Evolutionary conservation across 2,113 vertebrate genomes (phyloP).

Genomic region (Pygoscelis antarcticus): DNA sequence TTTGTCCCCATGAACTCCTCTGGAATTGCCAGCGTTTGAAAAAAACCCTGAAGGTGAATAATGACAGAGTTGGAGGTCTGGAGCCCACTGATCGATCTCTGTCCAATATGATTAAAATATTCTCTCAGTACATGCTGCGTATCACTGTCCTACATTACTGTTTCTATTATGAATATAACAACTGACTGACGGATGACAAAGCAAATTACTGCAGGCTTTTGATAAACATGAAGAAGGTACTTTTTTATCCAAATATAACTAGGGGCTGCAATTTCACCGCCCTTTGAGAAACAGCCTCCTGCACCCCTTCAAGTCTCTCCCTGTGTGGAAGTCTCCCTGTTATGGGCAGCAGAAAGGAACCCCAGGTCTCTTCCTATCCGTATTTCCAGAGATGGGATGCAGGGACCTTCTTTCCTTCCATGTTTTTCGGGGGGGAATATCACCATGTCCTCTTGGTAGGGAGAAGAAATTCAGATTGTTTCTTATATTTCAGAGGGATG

Average conservation of each 20-base stretch:
- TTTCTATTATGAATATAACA: neutral
- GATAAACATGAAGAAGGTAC: neutral
- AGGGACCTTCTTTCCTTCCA: neutral
- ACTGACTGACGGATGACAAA: neutral
- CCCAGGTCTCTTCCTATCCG: neutral
- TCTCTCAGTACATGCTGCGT: neutral
- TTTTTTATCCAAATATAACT: neutral
- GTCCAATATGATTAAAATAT: neutral
- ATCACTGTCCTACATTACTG: neutral
- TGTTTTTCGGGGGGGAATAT: neutral
- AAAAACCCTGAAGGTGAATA: neutral
- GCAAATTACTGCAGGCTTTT: neutral
- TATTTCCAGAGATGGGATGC: neutral
- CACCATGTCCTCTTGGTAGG: accelerated
- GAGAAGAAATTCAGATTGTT: neutral
- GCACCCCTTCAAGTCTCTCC: neutral
- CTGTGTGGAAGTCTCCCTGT: neutral
- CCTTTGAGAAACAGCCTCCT: neutral
- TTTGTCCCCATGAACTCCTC: neutral
- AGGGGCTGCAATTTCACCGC: neutral
- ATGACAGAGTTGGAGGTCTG: neutral
- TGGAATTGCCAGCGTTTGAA: neutral
- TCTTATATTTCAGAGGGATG: neutral
- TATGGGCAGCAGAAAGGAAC: accelerated
- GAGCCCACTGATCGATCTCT: neutral